These are phyloP conservation scores for Drosophila meridiana DNA, from an alignment of 2,888 invertebrate genomes.

Conservation along the genomic window DNA sequence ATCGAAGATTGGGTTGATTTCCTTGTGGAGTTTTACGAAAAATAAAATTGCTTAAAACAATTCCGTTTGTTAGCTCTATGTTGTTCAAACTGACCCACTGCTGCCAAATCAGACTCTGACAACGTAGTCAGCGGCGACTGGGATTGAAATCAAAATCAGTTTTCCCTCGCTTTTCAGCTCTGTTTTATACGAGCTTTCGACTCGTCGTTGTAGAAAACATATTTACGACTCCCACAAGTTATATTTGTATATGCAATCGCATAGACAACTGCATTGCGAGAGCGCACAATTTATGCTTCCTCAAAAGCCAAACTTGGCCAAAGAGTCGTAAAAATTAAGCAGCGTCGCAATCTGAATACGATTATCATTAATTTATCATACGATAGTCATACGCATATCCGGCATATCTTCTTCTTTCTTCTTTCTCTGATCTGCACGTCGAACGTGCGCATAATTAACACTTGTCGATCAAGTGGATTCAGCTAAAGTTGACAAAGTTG, in stretches of 20 bases:
- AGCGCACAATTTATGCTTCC: conserved; percentile 59
- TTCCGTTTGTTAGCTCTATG: conserved; percentile 14
- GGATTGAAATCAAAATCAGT: background rate
- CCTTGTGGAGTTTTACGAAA: conserved; percentile 11
- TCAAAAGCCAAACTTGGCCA: conserved; percentile 51
- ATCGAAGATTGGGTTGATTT: conserved; percentile 13
- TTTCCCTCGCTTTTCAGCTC: background rate
- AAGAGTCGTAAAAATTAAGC: conserved; percentile 8
- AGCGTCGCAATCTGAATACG: conserved; percentile 37
- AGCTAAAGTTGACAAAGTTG: background rate
- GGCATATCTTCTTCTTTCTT: conserved; percentile 18
- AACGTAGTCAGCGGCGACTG: conserved; percentile 18
- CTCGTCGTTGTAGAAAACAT: conserved; percentile 1
- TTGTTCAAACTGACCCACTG: conserved; percentile 18
- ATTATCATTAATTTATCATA: conserved; percentile 46
- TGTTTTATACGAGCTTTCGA: background rate
- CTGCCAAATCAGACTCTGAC: conserved; percentile 6
- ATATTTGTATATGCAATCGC: conserved; percentile 19
- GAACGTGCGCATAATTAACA: conserved; percentile 45
- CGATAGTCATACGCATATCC: conserved; percentile 55
- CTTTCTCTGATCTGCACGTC: conserved; percentile 6
- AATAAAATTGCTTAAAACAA: conserved; percentile 25
- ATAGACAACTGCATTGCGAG: background rate
- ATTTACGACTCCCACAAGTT: conserved; percentile 26
- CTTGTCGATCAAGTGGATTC: conserved; percentile 14